Evolutionary conservation across 1,140 invertebrate genomes (phyloP).

Genomic region (Sitophilus oryzae): DNA sequence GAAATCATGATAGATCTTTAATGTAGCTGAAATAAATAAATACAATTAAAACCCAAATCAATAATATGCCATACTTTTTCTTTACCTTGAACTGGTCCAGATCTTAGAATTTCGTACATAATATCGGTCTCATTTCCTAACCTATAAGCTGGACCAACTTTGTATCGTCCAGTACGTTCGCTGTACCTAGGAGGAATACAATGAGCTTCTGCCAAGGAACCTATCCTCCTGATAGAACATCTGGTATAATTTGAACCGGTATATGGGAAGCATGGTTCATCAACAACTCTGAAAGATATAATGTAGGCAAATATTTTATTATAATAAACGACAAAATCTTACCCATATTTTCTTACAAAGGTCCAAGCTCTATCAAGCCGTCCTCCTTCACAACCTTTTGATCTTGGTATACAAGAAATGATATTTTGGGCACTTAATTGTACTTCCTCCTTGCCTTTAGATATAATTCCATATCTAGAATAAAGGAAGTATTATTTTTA

Average conservation of each 20-base stretch:
- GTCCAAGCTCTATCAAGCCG: constrained; percentile 87
- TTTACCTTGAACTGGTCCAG: constrained; percentile 90
- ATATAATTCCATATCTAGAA: constrained; percentile 71
- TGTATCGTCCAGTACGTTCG: constrained; percentile 58
- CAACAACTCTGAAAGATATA: constrained; percentile 58
- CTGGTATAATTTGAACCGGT: constrained; percentile 48
- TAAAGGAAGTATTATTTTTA: constrained; percentile 15
- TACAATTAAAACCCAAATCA: background rate
- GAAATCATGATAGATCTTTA: constrained; percentile 84
- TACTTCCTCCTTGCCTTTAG: constrained; percentile 64
- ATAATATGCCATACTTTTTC: background rate
- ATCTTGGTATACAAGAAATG: constrained; percentile 73
- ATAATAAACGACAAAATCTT: constrained; percentile 32
- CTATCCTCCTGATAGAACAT: constrained; percentile 53
- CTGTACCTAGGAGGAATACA: constrained; percentile 49
- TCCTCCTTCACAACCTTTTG: constrained; percentile 77
- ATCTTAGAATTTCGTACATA: constrained; percentile 83
- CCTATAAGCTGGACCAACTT: constrained; percentile 78
- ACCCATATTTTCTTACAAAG: constrained; percentile 79
- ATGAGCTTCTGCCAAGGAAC: constrained; percentile 48
- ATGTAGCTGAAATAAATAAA: constrained; percentile 62
- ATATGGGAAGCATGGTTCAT: constrained; percentile 79
- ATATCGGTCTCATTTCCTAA: constrained; percentile 75
- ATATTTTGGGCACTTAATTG: constrained; percentile 77
- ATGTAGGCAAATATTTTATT: too few species aligned